These are phyloP conservation scores for Trididemnum miniatum DNA, from an alignment of 23 tunicate genomes.

Conservation along the genomic window DNA sequence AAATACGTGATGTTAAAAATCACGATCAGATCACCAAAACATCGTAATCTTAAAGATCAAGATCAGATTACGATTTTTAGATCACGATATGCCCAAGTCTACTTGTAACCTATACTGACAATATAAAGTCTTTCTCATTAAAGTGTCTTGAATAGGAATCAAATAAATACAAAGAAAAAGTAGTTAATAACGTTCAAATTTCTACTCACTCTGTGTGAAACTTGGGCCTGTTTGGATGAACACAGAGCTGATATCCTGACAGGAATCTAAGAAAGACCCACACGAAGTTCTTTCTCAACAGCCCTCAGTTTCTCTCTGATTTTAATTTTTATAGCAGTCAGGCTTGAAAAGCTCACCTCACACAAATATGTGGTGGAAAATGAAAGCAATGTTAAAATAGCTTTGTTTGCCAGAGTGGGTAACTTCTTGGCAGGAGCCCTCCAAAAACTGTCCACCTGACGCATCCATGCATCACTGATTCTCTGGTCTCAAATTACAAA, in stretches of 20 bases:
- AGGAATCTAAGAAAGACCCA: conserved; percentile 32
- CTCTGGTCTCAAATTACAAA: neutral
- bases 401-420: conserved; percentile 50
- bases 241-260: conserved; percentile 29
- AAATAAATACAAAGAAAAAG: no score
- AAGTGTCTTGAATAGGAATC: no score
- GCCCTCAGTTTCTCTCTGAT: conserved; percentile 28
- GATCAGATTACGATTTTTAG: no score
- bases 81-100: no score
- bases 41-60: no score
- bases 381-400: conserved; percentile 47
- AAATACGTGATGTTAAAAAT: no score
- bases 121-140: no score
- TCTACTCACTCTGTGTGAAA: conserved; percentile 28
- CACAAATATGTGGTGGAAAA: conserved; percentile 44
- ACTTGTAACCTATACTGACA: no score
- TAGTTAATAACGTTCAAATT: no score
- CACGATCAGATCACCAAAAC: no score
- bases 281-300: conserved; percentile 45
- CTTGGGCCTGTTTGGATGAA: conserved; percentile 26
- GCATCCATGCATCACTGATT: neutral
- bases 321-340: conserved; percentile 22
- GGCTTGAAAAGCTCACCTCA: conserved; percentile 32
- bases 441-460: conserved; percentile 30
- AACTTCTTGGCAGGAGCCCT: conserved; percentile 50